phyloP scores from a whole-genome alignment of 2,797 vertebrate species.

The Falco cherrug region DNA sequence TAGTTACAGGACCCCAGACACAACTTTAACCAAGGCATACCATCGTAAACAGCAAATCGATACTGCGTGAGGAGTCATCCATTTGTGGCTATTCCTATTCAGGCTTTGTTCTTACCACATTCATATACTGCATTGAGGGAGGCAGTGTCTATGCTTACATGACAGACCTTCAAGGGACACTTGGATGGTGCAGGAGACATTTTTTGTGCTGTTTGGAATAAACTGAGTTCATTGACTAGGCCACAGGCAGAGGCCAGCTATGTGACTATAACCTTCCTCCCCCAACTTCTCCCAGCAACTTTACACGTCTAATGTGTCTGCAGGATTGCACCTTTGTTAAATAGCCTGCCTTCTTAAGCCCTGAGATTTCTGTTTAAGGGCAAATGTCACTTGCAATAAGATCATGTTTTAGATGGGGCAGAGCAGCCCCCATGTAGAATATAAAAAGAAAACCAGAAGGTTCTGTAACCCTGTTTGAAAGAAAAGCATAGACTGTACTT shows the following conservation, averaged over 20 bases:
- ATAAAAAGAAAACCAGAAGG: neutral
- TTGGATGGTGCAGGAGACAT: neutral
- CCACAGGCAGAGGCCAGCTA: neutral
- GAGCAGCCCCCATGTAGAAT: neutral
- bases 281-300: neutral
- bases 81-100: neutral
- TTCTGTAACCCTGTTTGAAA: neutral
- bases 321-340: neutral
- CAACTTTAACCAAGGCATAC: neutral
- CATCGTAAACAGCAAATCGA: neutral
- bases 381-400: neutral
- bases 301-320: neutral
- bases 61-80: accelerated
- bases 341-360: neutral
- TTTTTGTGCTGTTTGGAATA: neutral
- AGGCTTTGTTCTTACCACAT: neutral
- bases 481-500: neutral
- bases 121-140: neutral
- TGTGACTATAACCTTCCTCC: neutral
- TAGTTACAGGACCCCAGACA: neutral
- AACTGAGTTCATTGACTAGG: neutral
- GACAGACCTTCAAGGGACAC: neutral
- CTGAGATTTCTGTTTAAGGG: neutral
- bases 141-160: neutral
- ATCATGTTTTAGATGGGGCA: neutral